A percentile compares a stretch with the other conserved stretches of the same genome.
Conservation (phyloP, 2,113 vertebrate species). For the Cichladusa arquata region DNA sequence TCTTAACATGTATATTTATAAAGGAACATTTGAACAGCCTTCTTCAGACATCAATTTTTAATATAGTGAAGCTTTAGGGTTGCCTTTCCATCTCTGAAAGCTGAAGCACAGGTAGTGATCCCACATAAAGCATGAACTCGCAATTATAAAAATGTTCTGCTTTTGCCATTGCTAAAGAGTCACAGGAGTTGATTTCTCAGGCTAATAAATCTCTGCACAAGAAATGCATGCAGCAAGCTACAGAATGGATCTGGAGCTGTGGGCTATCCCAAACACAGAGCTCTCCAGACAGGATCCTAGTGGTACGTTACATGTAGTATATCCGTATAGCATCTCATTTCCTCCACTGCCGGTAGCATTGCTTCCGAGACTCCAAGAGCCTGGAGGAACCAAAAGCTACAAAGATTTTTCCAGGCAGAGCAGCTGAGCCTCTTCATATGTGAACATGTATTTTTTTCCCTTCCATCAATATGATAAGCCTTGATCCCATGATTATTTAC, state of each 20-base stretch:
- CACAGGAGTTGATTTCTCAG: background rate
- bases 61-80: background rate
- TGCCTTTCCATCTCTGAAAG: background rate
- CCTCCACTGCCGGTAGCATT: background rate
- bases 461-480: background rate
- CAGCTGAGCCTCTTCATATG: fast-evolving
- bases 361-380: background rate
- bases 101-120: background rate
- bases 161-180: background rate
- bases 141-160: background rate
- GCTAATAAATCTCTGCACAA: background rate
- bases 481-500: background rate
- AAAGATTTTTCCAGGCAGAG: background rate
- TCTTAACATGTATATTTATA: background rate
- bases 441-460: background rate
- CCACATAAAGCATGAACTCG: background rate
- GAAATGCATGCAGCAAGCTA: background rate
- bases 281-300: fast-evolving
- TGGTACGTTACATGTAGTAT: background rate
- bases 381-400: background rate
- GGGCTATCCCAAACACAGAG: background rate
- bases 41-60: background rate
- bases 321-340: background rate
- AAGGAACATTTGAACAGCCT: background rate
- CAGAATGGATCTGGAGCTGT: background rate